phyloP scores from a whole-genome alignment of 2,888 invertebrate species.

The Clitarchus hookeri region DNA sequence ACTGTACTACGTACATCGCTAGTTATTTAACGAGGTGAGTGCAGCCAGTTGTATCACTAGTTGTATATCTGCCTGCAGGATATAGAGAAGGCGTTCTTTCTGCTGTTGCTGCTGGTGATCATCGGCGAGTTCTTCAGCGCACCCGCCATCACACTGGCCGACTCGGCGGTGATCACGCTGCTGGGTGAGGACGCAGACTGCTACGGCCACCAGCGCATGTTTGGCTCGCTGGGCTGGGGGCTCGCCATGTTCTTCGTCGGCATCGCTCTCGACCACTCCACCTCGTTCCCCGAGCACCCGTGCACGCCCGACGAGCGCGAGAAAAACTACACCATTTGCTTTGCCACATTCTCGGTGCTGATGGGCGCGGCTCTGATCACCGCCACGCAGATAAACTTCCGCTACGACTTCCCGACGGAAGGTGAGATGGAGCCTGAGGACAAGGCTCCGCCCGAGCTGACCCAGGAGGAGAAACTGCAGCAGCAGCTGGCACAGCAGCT shows the following conservation, averaged over 20 bases:
- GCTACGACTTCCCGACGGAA: conserved; percentile 42
- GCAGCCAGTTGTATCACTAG: no score
- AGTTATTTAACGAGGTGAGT: no score
- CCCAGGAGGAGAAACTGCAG: conserved; percentile 78
- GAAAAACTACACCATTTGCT: conserved; percentile 98
- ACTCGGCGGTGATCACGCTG: conserved; percentile 86
- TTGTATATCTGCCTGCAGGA: conserved; percentile 59
- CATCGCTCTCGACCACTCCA: conserved; percentile 94
- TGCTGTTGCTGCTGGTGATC: conserved; percentile 87
- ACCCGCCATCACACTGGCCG: conserved; percentile 93
- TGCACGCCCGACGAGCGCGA: conserved; percentile 88
- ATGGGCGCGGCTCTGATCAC: conserved; percentile 94
- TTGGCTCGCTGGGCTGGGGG: conserved; percentile 97
- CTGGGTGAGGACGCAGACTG: conserved; percentile 86
- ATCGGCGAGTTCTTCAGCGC: conserved; percentile 98
- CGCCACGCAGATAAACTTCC: conserved; percentile 81
- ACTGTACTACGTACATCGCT: no score
- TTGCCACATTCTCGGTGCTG: conserved; percentile 94
- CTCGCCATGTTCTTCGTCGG: conserved; percentile 98
- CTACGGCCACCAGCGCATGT: conserved; percentile 97
- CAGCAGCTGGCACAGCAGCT: conserved; percentile 82
- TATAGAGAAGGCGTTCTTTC: conserved; percentile 94
- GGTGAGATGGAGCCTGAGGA: conserved; percentile 44
- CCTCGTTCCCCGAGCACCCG: conserved; percentile 91
- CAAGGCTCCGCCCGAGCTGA: conserved; percentile 55